Base-by-base conservation (phyloP, 2,113 vertebrate genomes). In the Rhombomys opimus region DNA sequence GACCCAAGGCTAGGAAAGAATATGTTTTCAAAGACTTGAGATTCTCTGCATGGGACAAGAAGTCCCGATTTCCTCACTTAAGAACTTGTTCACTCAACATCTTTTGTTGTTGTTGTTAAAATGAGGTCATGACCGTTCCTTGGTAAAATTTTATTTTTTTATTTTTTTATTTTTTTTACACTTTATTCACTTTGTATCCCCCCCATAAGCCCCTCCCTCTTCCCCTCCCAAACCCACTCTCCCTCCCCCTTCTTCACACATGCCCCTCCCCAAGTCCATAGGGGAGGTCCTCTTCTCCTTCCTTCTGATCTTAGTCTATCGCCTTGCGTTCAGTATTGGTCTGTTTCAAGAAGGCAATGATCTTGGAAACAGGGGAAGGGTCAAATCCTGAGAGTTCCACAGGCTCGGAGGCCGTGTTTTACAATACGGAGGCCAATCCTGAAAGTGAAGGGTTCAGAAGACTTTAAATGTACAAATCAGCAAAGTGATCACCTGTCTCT, bases 401-500 rank as follows among this genome's bases (percentile, higher is more conserved):
- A 13, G 61, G 18, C 10, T 82, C 68, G 41, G 17, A 72, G 38
- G 41, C 27, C 1, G 68, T 2, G 9, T 30, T 23, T 90, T 18
- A 12, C 0, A 5, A 18, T 27, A 46, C 7, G 1, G 54, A 59
- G 27, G 54, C 4, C 72, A 25, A 27, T 5, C 35, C 84, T 35
- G 13, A 68, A 89, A 61, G 23, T 68, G 20, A 46, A n/a, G 77
- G 61, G 20, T 82, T 52, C 12, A 7, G 0, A 73, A 7, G 0
- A 73, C 30, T 14, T 4, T 73, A 10, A 2, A 23, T 41, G 3
- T 35, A 9, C 0, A 0, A 10, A 70, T 41, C 13, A 18, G 14
- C 18, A 11, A 22, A 52, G 12, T 59, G 7, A 2, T 5, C 0
- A 0, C 57, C 80, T 0, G 2, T 17, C 57, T 14, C 38, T 17